These are phyloP conservation scores for Tetranychus truncatus DNA, from an alignment of 2,888 invertebrate genomes.

Conservation along the genomic window DNA sequence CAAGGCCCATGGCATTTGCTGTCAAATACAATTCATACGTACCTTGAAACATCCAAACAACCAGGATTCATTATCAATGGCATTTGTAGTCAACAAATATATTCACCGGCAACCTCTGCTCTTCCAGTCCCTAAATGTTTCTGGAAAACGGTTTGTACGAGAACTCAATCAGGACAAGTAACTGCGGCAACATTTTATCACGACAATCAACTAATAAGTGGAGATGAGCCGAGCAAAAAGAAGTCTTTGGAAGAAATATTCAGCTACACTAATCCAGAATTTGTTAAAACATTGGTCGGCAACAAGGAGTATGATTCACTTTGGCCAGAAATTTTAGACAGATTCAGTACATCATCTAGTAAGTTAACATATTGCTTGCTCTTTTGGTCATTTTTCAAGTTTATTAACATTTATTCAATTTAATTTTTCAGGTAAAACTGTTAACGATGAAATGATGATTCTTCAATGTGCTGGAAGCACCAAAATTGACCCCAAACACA, in stretches of 20 bases:
- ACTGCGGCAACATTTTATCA: constrained; percentile 14
- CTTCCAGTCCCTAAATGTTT: constrained; percentile 18
- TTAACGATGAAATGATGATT: constrained; percentile 12
- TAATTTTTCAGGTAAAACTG: constrained; percentile 8
- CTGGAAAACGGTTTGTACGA: constrained; percentile 18
- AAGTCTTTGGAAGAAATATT: constrained; percentile 1
- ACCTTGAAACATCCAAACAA: constrained; percentile 3
- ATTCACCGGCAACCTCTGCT: not conserved
- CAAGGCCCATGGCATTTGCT: constrained; percentile 13
- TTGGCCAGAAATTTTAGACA: constrained; percentile 13
- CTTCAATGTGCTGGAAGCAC: constrained; percentile 3
- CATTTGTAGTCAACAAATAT: constrained; percentile 12
- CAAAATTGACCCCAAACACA: not conserved
- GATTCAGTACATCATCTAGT: not conserved
- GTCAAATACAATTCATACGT: not conserved
- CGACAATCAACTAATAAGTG: constrained; percentile 11
- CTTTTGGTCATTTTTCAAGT: not conserved
- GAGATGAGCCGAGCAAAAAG: not conserved
- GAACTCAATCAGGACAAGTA: not conserved
- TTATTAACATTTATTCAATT: not conserved
- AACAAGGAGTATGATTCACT: constrained; percentile 8
- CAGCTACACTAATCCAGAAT: constrained; percentile 9
- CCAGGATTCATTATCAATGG: constrained; percentile 14
- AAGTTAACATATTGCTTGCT: not conserved
- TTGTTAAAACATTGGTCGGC: constrained; percentile 14